These are phyloP conservation scores for Hafferia zeledoni DNA, from an alignment of 2,797 vertebrate genomes.

Conservation along the genomic window DNA sequence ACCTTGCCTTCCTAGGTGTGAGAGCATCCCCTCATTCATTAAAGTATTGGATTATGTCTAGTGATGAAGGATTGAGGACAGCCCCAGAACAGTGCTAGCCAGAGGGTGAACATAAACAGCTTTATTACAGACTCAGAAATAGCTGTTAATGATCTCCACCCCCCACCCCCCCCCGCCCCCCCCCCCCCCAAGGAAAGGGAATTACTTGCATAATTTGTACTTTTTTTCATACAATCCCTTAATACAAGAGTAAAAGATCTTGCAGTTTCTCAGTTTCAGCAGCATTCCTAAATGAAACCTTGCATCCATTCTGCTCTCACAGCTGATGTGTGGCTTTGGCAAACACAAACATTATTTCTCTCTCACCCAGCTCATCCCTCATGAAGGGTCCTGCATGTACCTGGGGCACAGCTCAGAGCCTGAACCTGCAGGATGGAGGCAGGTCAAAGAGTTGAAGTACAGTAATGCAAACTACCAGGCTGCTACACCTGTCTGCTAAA, in stretches of 20 bases:
- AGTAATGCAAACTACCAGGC: not conserved
- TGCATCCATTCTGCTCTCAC: not conserved
- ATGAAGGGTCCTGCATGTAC: rapidly evolving
- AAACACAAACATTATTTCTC: not conserved
- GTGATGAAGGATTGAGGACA: not conserved
- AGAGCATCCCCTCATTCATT: not conserved
- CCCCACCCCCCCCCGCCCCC: not conserved
- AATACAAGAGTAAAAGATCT: not conserved
- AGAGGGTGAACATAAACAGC: not conserved
- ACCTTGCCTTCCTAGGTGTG: not conserved
- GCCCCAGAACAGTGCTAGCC: not conserved
- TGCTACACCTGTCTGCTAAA: not conserved
- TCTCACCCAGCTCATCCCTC: not conserved
- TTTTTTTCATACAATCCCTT: not conserved
- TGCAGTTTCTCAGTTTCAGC: not conserved
- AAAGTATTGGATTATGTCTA: not conserved
- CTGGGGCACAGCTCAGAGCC: not conserved
- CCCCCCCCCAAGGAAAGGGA: not conserved
- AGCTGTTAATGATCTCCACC: not conserved
- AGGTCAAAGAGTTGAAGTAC: not conserved
- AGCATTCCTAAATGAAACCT: not conserved
- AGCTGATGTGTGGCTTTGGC: not conserved
- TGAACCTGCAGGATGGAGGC: not conserved
- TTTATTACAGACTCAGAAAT: not conserved
- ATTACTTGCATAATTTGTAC: not conserved